Percentiles rank a stretch among this genome's conserved stretches.
These are phyloP conservation scores for Pygocentrus nattereri DNA, from an alignment of 2,797 vertebrate species.

Conservation along the genomic window DNA sequence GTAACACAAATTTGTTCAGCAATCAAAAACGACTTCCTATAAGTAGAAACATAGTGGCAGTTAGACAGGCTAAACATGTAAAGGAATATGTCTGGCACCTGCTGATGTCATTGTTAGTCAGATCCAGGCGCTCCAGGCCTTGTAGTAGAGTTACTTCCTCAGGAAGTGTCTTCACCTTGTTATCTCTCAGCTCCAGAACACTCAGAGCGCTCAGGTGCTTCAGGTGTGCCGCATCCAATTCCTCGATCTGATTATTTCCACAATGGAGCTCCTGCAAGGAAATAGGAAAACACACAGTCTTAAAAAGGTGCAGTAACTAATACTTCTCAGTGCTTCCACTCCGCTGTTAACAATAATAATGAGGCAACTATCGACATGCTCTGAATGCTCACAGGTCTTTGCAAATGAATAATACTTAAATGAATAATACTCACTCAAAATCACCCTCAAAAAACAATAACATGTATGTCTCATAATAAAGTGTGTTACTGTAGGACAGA, in stretches of 20 bases:
- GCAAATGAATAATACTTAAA: too few species aligned
- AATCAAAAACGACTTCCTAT: not conserved
- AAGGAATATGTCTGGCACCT: conserved; percentile 71
- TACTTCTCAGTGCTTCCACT: not conserved
- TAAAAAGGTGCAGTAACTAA: too few species aligned
- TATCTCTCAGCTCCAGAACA: conserved; percentile 86
- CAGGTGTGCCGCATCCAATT: conserved; percentile 78
- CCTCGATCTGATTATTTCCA: conserved; percentile 88
- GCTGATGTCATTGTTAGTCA: conserved; percentile 88
- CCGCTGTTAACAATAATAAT: not conserved
- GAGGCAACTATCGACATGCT: too few species aligned
- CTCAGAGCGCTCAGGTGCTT: conserved; percentile 81
- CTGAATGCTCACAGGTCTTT: too few species aligned
- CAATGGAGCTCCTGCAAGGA: conserved; percentile 81
- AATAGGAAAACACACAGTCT: not conserved
- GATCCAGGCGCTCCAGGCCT: conserved; percentile 85
- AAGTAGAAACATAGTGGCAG: not conserved
- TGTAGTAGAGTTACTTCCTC: conserved; percentile 84
- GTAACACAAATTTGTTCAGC: not conserved
- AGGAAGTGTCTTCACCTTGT: conserved; percentile 85
- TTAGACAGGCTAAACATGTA: not conserved
- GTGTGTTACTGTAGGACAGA: too few species aligned
- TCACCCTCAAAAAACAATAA: too few species aligned
- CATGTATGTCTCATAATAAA: too few species aligned
- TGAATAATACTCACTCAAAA: too few species aligned